Conservation (phyloP, 2,888 invertebrate genomes). For the Heliconius charithonia region DNA sequence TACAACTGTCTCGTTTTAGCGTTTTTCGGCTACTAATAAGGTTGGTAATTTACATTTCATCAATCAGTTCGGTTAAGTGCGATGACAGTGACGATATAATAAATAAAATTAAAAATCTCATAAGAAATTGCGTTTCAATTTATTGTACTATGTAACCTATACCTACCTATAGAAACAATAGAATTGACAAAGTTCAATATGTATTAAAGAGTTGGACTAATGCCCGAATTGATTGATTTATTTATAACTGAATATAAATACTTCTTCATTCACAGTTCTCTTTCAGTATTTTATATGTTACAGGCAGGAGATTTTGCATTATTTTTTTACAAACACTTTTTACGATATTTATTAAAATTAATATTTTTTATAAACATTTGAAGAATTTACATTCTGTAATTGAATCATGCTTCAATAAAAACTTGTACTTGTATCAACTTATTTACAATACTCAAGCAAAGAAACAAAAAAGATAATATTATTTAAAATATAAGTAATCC, state of each 20-base stretch:
- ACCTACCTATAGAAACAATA: not conserved
- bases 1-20: conserved; percentile 29
- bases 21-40: conserved; percentile 33
- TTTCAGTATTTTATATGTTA: not conserved
- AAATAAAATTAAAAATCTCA: not conserved
- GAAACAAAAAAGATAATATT: not conserved
- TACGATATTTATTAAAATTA: too few species aligned
- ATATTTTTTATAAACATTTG: too few species aligned
- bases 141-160: not conserved
- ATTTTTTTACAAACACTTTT: not conserved
- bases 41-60: conserved; percentile 48
- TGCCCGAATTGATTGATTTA: conserved; percentile 18
- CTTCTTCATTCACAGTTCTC: not conserved
- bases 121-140: not conserved
- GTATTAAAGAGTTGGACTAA: conserved; percentile 24
- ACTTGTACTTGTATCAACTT: too few species aligned
- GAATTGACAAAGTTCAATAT: conserved; percentile 1
- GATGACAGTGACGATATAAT: conserved; percentile 53
- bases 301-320: not conserved
- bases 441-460: too few species aligned
- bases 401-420: too few species aligned
- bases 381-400: too few species aligned
- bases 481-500: not conserved
- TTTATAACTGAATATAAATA: conserved; percentile 6
- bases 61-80: conserved; percentile 59